Conservation (phyloP, 2,888 invertebrate species). For the Euclidia mi region DNA sequence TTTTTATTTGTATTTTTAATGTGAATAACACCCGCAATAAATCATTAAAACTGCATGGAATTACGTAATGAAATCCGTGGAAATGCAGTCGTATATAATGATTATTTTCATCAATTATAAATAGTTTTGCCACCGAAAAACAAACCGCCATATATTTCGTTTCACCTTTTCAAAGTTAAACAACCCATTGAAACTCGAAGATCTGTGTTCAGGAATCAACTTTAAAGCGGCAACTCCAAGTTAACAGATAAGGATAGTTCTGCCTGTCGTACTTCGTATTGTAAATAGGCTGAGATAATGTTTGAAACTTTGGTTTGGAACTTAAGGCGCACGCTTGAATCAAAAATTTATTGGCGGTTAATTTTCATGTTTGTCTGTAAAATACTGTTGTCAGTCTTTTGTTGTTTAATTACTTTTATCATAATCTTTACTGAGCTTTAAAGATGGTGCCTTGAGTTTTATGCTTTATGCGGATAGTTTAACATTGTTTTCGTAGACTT, state of each 20-base stretch:
- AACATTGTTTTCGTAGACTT: too few species aligned
- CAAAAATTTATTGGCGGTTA: background rate
- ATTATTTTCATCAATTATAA: too few species aligned
- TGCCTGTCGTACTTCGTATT: conserved; percentile 30
- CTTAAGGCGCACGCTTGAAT: conserved; percentile 11
- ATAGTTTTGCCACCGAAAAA: too few species aligned
- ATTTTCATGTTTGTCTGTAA: conserved; percentile 4
- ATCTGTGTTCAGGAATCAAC: conserved; percentile 21
- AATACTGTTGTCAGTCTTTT: background rate
- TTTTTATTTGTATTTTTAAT: too few species aligned
- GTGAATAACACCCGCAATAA: too few species aligned
- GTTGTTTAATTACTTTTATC: background rate
- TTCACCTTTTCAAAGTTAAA: conserved; percentile 13
- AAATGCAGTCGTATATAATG: too few species aligned
- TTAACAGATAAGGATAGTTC: conserved; percentile 41
- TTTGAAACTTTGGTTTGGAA: conserved; percentile 26
- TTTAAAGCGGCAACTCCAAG: conserved; percentile 33
- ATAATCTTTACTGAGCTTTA: too few species aligned
- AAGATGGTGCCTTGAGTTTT: too few species aligned
- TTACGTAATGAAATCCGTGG: too few species aligned
- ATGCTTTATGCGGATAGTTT: too few species aligned
- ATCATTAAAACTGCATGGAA: too few species aligned
- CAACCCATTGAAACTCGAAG: conserved; percentile 17
- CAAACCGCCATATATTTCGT: background rate
- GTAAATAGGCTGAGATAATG: conserved; percentile 44